Base-by-base conservation (phyloP, 2,888 invertebrate species). In the Cloeon dipterum region DNA sequence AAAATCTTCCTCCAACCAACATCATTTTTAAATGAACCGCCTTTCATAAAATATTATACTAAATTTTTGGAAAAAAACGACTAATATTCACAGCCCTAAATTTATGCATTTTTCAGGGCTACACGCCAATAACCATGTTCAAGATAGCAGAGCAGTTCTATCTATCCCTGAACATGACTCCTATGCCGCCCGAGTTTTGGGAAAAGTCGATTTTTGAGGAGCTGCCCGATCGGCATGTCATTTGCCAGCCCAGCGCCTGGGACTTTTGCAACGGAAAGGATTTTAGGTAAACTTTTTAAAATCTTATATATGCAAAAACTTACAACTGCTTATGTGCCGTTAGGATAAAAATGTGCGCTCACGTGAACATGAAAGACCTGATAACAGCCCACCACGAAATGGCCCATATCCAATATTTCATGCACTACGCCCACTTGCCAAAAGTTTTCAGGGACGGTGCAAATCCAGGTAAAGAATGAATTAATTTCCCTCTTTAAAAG, bases 201-300 rank as follows among this genome's bases (percentile, higher is more conserved):
- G 67, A 70, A 1, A 70, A 77, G 42, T 89, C 89, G 4, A 65
- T 91, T 20, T 59, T 91, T 29, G 74, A 77, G 46, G 78, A 86
- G 53, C 82, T 82, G 0, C 56, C 68, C 0, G 78, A 81, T 47
- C 59, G 79, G 8, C 70, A 74, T 10, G 65, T 82, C 1, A 67
- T 83, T 37, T 91, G 91, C 52, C 83, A 88, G 47, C 85, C 89
- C 0, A 83, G 88, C 0, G 86, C 89, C 0, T 89, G 89, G 82
- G 88, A 89, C 57, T 89, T 89, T 56, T 89, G 88, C 52, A 85
- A 88, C 49, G 65, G 74, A 37, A 68, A 77, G 43, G 89, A 91
- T 51, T 89, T 74, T 52, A 68, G 85, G 83, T 81, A 54, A 44
- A 23, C 17, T 29, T 26, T 5, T n/a, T 8, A 11, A 14, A 18